Conservation (phyloP, 2,797 vertebrate species). For the Peromyscus eremicus region DNA sequence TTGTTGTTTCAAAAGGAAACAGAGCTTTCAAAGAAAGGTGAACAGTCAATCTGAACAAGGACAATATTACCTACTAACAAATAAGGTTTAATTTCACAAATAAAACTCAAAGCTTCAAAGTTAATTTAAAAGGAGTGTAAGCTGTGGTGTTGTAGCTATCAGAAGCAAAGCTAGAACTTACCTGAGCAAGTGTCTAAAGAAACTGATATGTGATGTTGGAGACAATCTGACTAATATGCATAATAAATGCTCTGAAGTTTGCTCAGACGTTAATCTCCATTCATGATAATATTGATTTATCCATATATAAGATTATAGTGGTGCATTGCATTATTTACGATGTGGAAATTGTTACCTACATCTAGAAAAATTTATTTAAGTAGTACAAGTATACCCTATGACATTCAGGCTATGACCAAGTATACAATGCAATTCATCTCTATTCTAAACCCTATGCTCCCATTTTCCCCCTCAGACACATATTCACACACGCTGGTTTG, state of each 20-base stretch:
- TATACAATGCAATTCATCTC: background rate
- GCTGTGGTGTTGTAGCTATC: conserved; percentile 54
- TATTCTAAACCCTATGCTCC: background rate
- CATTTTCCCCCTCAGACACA: background rate
- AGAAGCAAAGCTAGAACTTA: conserved; percentile 29
- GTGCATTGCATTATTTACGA: background rate
- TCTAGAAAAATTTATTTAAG: background rate
- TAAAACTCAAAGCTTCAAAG: conserved; percentile 3
- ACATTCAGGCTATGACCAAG: background rate
- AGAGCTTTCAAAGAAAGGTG: conserved; percentile 70
- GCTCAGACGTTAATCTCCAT: background rate
- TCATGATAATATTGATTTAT: conserved; percentile 44
- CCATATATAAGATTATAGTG: background rate
- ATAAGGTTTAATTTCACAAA: conserved; percentile 73
- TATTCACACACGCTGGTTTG: background rate
- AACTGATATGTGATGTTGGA: conserved; percentile 4
- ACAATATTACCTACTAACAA: conserved; percentile 69
- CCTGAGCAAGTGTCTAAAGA: background rate
- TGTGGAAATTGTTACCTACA: conserved; percentile 1
- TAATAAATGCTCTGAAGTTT: background rate
- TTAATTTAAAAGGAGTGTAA: conserved; percentile 51
- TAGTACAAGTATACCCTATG: background rate
- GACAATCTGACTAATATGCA: background rate
- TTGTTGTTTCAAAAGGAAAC: conserved; percentile 33
- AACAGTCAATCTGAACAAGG: conserved; percentile 63